phyloP scores from a whole-genome alignment of 2,797 vertebrate genomes.

The Liasis olivaceus region DNA sequence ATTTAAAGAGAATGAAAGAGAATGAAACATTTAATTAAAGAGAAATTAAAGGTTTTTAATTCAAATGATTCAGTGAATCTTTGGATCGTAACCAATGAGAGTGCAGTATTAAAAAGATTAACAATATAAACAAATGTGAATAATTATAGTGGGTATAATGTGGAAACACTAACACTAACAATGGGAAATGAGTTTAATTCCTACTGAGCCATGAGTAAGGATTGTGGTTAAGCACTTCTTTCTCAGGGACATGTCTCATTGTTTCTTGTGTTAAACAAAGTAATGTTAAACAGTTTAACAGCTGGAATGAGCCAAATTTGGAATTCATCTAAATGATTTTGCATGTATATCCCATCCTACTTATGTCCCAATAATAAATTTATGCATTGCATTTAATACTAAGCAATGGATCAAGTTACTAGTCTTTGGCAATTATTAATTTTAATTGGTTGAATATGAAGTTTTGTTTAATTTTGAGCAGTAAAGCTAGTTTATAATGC shows the following conservation, averaged over 20 bases:
- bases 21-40: not conserved
- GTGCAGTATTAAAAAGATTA: not conserved
- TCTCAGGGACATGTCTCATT: not conserved
- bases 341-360: not conserved
- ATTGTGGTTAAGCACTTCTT: not conserved
- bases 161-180: not conserved
- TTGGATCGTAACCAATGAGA: not conserved
- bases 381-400: slow-evolving; percentile 29
- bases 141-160: not conserved
- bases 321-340: not conserved
- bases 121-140: not conserved
- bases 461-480: not conserved
- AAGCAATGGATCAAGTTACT: slow-evolving; percentile 37
- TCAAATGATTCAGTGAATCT: not conserved
- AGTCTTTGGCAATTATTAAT: slow-evolving; percentile 55
- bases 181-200: not conserved
- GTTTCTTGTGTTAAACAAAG: not conserved
- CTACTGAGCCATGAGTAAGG: not conserved
- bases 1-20: not conserved
- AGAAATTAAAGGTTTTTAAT: not conserved
- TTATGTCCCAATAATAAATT: not conserved
- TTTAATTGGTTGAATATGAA: slow-evolving; percentile 41
- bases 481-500: slow-evolving; percentile 12
- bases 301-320: slow-evolving; percentile 7
- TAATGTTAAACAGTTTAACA: slow-evolving; percentile 15